Percentiles rank a stretch among this genome's conserved stretches.
phyloP scores from a whole-genome alignment of 2,797 vertebrate genomes.

The Psittacula derbiana region DNA sequence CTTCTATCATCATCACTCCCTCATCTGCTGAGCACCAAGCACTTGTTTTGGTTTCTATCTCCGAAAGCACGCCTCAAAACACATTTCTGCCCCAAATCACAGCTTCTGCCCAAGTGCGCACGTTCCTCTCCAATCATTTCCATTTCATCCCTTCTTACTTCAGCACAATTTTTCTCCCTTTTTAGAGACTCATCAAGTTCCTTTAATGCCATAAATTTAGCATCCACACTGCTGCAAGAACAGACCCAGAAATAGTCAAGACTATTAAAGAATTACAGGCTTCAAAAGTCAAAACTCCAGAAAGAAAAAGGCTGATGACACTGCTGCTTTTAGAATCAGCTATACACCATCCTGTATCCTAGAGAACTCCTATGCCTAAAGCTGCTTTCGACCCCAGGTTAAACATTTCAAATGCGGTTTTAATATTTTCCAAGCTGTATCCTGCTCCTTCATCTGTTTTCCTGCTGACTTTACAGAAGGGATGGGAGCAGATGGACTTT shows the following conservation, averaged over 20 bases:
- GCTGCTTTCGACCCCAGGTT: background rate
- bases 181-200: background rate
- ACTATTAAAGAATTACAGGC: background rate
- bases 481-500: background rate
- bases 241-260: background rate
- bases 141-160: background rate
- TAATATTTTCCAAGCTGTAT: background rate
- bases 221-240: background rate
- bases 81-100: background rate
- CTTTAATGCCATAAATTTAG: background rate
- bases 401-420: conserved; percentile 10
- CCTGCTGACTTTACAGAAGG: background rate
- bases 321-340: background rate
- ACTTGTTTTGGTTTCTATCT: background rate
- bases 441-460: background rate
- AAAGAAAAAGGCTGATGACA: background rate
- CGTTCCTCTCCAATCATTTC: background rate
- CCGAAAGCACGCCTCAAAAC: background rate
- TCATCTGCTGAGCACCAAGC: background rate
- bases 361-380: background rate
- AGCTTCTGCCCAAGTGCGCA: background rate
- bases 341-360: background rate
- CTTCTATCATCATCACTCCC: background rate
- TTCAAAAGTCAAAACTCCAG: background rate
- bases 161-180: background rate